A percentile compares a stretch with the other conserved stretches of the same genome.
Evolutionary conservation across 2,797 vertebrate species (phyloP).

Genomic region (Lutjanus argentimaculatus): DNA sequence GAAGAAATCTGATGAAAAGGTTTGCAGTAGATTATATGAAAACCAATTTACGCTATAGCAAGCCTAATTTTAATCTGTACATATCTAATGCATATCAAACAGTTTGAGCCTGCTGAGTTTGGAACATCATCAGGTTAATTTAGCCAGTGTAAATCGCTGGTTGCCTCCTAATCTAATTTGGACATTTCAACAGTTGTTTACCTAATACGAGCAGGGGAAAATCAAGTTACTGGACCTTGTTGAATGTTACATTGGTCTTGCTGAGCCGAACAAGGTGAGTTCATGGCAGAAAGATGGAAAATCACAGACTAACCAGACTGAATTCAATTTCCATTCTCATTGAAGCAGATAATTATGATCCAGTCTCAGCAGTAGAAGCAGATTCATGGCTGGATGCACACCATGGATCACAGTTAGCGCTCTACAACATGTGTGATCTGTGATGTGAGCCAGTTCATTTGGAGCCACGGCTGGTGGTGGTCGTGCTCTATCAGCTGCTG

Average conservation of each 20-base stretch:
- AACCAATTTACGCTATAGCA: neutral
- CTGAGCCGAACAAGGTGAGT: neutral
- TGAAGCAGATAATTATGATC: neutral
- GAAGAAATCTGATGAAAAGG: neutral
- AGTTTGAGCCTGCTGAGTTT: no score
- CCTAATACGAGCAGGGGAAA: accelerated
- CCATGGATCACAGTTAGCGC: neutral
- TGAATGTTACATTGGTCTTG: neutral
- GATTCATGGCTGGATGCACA: constrained; percentile 14
- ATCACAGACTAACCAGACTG: neutral
- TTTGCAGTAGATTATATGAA: neutral
- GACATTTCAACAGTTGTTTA: neutral
- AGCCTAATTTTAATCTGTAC: neutral
- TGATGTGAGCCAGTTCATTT: constrained; percentile 1
- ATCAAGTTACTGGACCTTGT: neutral
- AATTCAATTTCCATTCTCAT: neutral
- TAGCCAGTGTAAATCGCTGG: neutral
- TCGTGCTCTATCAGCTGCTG: neutral
- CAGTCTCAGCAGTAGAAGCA: neutral
- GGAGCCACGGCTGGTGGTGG: neutral
- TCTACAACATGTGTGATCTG: neutral
- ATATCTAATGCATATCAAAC: neutral
- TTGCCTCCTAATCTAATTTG: neutral
- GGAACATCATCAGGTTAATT: neutral
- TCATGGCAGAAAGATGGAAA: constrained; percentile 2